Evolutionary conservation across 2,113 vertebrate species (phyloP), one percentile per base, ranked within the genome.

Genomic region (Mugil cephalus): DNA sequence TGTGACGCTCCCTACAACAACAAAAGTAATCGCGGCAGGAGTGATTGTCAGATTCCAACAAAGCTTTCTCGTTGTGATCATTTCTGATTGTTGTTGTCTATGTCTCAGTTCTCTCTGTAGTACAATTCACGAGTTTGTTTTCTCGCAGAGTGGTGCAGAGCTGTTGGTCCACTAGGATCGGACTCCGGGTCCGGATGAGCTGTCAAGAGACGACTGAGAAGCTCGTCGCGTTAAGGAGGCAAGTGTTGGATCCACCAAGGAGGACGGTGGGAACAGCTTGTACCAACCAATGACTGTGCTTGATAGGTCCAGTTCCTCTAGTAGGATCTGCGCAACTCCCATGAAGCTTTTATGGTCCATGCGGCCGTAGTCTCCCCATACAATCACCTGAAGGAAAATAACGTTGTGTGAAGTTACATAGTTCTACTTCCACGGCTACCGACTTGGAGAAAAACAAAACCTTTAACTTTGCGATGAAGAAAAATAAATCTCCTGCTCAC

Each of bases 271-370:
- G 90, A 99, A 99, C 87, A 99, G 93, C 92, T 99, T 99, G 91
- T 99, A 99, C 97, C 97, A 99, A 93, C 97, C 97, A 78, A 99
- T 99, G 80, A 99, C 98, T 90, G 97, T 98, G 85, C 96, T 99
- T 86, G 97, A 96, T 72, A 99, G 93, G 91, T 99, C 97, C 64
- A 99, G 93, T 85, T 99, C 97, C 93, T 99, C 98, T 94, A 99
- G 60, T 85, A 99, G 94, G 88, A 99, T 99, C 80, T 99, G 98
- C 87, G 96, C 97, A 87, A 99, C 97, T 83, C 98, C 98, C 98
- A 99, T 99, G 92, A 99, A 99, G 89, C 96, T 96, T 92, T 99
- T 99, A 88, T 99, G 98, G 95, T 99, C 98, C 98, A 99, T 99
- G 80, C 98, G 95, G 74, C 98, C 98, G 4, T 99, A 99, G 88